Percentiles rank a stretch among this genome's conserved stretches.
Conservation (phyloP, 2,797 vertebrate genomes). For the Cynopterus sphinx region DNA sequence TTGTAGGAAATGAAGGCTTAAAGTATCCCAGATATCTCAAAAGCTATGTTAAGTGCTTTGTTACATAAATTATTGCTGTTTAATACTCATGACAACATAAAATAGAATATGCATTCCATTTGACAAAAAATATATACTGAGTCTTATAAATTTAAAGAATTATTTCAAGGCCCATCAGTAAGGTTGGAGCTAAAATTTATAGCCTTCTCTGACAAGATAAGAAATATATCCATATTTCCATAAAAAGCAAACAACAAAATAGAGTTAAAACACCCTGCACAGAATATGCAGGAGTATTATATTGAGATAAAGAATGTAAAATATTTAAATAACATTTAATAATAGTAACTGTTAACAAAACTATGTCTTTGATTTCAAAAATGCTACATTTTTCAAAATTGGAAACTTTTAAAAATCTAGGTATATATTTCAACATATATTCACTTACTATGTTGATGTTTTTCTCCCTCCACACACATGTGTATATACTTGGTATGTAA, state of each 20-base stretch:
- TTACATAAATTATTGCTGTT: not conserved
- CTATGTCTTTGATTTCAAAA: not conserved
- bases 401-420: not conserved
- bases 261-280: not conserved
- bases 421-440: not conserved
- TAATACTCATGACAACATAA: not conserved
- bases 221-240: not conserved
- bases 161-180: not conserved
- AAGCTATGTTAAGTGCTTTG: no score
- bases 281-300: not conserved
- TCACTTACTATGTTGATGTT: not conserved
- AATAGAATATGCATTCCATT: not conserved
- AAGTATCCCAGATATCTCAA: no score
- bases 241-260: not conserved
- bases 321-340: not conserved
- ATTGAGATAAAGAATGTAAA: not conserved
- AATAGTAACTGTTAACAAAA: not conserved
- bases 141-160: not conserved
- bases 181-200: not conserved
- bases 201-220: not conserved
- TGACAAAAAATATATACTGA: not conserved
- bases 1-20: not conserved
- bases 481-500: not conserved
- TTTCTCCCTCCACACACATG: not conserved
- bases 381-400: not conserved